phyloP scores from a whole-genome alignment of 2,888 invertebrate genomes.

The Cinara cedri region DNA sequence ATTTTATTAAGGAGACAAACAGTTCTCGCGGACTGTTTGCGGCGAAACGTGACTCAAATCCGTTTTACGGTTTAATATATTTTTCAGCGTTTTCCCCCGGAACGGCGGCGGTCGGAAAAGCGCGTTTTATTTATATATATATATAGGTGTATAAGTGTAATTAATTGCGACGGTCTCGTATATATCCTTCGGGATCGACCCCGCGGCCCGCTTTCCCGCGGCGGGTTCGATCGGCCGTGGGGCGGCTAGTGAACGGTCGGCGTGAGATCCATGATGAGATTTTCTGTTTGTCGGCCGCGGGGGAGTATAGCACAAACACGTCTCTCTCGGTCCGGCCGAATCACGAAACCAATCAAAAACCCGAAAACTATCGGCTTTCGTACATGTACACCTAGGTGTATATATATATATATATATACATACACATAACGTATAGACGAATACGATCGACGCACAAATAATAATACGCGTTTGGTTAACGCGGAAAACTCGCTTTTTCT shows the following conservation, averaged over 20 bases:
- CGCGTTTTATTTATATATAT: background rate
- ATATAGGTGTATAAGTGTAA: slow-evolving; percentile 35
- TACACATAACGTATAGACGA: background rate
- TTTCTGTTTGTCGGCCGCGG: slow-evolving; percentile 36
- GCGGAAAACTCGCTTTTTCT: too few species aligned
- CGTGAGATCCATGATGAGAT: slow-evolving; percentile 46
- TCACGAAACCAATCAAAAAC: slow-evolving; percentile 53
- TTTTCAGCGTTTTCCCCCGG: background rate
- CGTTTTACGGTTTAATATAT: slow-evolving; percentile 48
- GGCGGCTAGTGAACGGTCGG: slow-evolving; percentile 12
- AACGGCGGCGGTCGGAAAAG: too few species aligned
- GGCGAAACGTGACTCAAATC: slow-evolving; percentile 48
- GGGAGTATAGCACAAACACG: slow-evolving; percentile 39
- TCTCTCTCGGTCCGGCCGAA: slow-evolving; percentile 28
- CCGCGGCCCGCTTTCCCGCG: background rate
- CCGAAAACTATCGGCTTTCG: slow-evolving; percentile 17
- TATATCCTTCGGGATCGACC: slow-evolving; percentile 38
- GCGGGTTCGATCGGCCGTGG: background rate
- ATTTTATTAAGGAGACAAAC: background rate
- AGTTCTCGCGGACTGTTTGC: slow-evolving; percentile 5
- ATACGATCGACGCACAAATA: background rate
- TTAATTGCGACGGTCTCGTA: slow-evolving; percentile 42
- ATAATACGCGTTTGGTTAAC: too few species aligned
- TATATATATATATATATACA: background rate
- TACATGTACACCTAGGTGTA: background rate